Base-by-base conservation (phyloP, 2,888 invertebrate genomes). In the Kuschelorhynchus macadamiae region DNA sequence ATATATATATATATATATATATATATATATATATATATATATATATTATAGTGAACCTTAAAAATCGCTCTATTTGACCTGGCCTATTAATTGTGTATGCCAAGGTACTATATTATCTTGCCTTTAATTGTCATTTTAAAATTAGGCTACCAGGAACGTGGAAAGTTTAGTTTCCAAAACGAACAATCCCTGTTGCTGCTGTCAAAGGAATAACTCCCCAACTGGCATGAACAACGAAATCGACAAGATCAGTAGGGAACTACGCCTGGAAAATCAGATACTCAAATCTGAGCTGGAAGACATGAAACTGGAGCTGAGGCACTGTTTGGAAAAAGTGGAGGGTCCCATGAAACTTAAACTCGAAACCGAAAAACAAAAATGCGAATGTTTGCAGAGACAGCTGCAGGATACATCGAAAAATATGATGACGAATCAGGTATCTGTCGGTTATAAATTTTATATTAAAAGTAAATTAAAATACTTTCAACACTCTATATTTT, bases 281-380 rank as follows among this genome's bases (percentile, higher is more conserved):
- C 71, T 84, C 9, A 79, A 74, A 56, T 76, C 78, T 39, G 81
- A 84, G 71, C 57, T 84, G 7, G 74, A 77, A 67, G 81, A 82
- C 56, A 72, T 80, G 67, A 79, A 79, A 63, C 67, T 81, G 14
- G 81, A 83, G 60, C 67, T 82, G 52, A 81, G 79, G 44, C 81
- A 82, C 39, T 76, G 79, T 39, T 72, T 80, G 57, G 83, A 83
- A 61, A 76, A 75, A 44, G 62, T 83, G 3, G 80, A 83, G 68
- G 82, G 82, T 2, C 83, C 83, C 0, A 77, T 81, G 75, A 75
- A 75, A 47, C 69, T 73, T 9, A 76, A 77, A 60, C 66, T 79
- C 7, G 72, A 77, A 61, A 70, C 71, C 1, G 78, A 79, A 60
- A 72, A 74, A 33, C 72, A 74, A 20, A 80, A 76, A 67, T 79